Evolutionary conservation across 2,888 invertebrate genomes (phyloP), one percentile per base, ranked within the genome.

Genomic region (Apodemia hepburni): DNA sequence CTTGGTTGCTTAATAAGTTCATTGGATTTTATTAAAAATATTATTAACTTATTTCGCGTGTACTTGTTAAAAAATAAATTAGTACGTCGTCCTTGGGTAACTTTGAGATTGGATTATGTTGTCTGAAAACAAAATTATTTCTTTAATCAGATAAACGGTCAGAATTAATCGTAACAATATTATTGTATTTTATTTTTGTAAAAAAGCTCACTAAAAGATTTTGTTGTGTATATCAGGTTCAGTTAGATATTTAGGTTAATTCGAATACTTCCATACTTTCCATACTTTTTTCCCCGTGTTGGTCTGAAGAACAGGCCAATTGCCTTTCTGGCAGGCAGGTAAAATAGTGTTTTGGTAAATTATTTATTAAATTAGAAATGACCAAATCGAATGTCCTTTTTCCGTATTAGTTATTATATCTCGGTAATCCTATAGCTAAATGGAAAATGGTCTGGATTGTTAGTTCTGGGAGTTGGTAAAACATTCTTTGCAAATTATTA

Each of bases 71-170:
- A 51, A 51, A n/a, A 22, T 27, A 51, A 51, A 51, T 51, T 51
- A 51, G 22, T 54, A 54, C 12, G 18, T 54, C 27, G 51, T 54
- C 27, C 22, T 15, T 54, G 22, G 51, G 5, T 15, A 54, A 54
- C 51, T 54, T 54, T 3, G 51, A 12, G 15, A 27, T 54, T 54
- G 22, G 51, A 54, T 54, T 51, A 22, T 51, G 51, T 51, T 51
- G 49, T 22, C 22, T 18, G 11, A 22, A 51, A 51, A 22, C 49
- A 51, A 51, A 38, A 51, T 51, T 51, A 11, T 51, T 22, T 51
- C 18, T 51, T 51, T 18, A 51, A 51, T 51, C 49, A 51, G 18
- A 51, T 51, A 51, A 17, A 51, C 18, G 22, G 9, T n/a, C 22
- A 18, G 18, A 51, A 51, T 51, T 51, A 51, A 51, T 22, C 9